Evolutionary conservation across 2,888 invertebrate genomes (phyloP).

Genomic region (Drosophila trichaetosa): DNA sequence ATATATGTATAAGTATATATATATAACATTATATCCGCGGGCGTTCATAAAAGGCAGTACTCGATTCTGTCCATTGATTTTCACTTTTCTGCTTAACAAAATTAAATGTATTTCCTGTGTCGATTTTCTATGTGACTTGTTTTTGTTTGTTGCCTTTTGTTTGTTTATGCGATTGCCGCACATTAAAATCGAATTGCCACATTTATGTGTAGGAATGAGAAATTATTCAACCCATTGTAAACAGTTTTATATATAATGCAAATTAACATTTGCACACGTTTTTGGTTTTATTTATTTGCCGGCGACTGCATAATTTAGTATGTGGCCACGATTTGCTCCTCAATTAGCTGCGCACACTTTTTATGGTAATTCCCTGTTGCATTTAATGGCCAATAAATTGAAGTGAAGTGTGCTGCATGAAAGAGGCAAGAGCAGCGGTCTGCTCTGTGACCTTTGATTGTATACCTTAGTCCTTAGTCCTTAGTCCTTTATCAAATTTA

Average conservation of each 20-base stretch:
- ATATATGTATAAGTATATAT: slow-evolving; percentile 6
- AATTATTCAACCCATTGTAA: neutral
- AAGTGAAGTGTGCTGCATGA: neutral
- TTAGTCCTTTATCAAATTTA: neutral
- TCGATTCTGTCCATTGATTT: slow-evolving; percentile 51
- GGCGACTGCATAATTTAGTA: slow-evolving; percentile 49
- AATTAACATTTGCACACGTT: slow-evolving; percentile 48
- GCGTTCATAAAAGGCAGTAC: slow-evolving; percentile 36
- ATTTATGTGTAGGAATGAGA: slow-evolving; percentile 30
- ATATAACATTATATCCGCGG: neutral
- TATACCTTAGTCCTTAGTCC: neutral
- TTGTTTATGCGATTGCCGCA: slow-evolving; percentile 66
- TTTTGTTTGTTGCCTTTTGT: slow-evolving; percentile 26
- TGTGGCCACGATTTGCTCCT: slow-evolving; percentile 46
- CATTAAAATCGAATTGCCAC: slow-evolving; percentile 74
- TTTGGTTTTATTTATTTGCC: slow-evolving; percentile 55
- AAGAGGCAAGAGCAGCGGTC: neutral
- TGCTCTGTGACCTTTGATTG: neutral
- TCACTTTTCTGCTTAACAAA: slow-evolving; percentile 58
- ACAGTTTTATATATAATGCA: slow-evolving; percentile 22
- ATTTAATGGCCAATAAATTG: slow-evolving; percentile 10
- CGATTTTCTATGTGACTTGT: slow-evolving; percentile 18
- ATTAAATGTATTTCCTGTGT: slow-evolving; percentile 48
- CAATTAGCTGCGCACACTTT: slow-evolving; percentile 44
- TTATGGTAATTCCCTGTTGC: slow-evolving; percentile 15